Evolutionary conservation across 2,888 invertebrate species (phyloP).

Genomic region (Sminthurinus aureus): DNA sequence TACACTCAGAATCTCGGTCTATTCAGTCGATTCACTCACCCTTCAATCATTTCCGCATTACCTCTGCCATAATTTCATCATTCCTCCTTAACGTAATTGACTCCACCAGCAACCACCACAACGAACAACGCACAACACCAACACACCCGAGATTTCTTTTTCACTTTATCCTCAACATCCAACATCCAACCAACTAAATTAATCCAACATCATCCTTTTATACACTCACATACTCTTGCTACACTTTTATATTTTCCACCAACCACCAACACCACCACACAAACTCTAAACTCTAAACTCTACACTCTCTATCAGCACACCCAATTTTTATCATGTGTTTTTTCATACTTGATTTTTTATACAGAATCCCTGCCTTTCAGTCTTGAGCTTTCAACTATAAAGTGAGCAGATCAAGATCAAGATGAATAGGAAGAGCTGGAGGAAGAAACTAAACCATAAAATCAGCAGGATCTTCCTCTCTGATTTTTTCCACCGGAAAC

Average conservation of each 20-base stretch:
- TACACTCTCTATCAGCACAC: neutral
- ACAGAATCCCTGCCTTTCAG: no score
- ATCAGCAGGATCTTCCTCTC: no score
- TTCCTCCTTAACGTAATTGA: constrained; percentile 43
- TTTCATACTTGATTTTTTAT: no score
- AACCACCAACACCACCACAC: neutral
- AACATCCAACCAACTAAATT: neutral
- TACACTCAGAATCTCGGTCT: no score
- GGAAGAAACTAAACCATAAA: no score
- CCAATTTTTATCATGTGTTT: neutral
- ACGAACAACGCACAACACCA: constrained; percentile 18
- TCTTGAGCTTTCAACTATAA: no score
- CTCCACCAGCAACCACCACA: neutral
- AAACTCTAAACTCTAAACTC: no score
- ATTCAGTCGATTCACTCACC: constrained; percentile 27
- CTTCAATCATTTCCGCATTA: constrained; percentile 46
- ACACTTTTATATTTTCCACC: neutral
- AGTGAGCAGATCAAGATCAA: no score
- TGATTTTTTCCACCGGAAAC: no score
- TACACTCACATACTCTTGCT: neutral
- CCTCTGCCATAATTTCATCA: constrained; percentile 40
- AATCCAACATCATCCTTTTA: neutral
- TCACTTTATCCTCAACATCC: neutral
- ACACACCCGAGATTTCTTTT: constrained; percentile 31
- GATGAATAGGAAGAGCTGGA: no score